These are phyloP conservation scores for Sericinus montela DNA, from an alignment of 2,888 invertebrate species.

Conservation along the genomic window DNA sequence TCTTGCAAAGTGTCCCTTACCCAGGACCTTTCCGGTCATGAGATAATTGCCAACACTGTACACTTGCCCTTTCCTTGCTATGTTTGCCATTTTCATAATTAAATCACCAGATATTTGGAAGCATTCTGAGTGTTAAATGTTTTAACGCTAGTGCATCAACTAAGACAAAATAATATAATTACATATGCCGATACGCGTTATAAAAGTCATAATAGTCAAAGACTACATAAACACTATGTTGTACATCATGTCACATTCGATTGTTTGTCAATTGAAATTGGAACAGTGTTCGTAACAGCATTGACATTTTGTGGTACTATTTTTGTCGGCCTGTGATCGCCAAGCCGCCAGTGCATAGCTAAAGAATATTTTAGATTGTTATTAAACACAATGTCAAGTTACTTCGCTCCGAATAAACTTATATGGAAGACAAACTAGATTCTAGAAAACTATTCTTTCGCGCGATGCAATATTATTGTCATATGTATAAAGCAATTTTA, in stretches of 20 bases:
- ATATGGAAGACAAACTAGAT: too few species aligned
- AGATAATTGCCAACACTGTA: constrained; percentile 82
- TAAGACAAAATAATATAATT: constrained; percentile 28
- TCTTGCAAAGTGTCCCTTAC: constrained; percentile 87
- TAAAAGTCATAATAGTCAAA: constrained; percentile 51
- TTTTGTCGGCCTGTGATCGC: constrained; percentile 41
- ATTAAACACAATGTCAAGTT: too few species aligned
- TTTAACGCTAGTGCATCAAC: constrained; percentile 22
- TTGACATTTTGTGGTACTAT: constrained; percentile 56
- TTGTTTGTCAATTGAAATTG: constrained; percentile 66
- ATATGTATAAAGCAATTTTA: too few species aligned
- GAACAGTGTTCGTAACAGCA: constrained; percentile 42
- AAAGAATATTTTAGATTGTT: constrained; percentile 8
- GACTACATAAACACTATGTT: too few species aligned
- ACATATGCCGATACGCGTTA: constrained; percentile 42
- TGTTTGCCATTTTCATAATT: constrained; percentile 50
- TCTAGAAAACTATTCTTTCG: too few species aligned
- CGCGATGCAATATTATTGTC: too few species aligned
- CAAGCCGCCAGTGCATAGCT: constrained; percentile 27
- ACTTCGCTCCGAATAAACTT: too few species aligned
- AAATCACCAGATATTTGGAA: constrained; percentile 49
- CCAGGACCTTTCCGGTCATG: constrained; percentile 84
- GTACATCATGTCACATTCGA: constrained; percentile 38
- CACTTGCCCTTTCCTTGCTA: constrained; percentile 63
- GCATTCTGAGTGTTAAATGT: constrained; percentile 44